Evolutionary conservation across 37 sponge, comb jelly and placozoan species (phyloP), one percentile per base, ranked within the genome.

Genomic region (Eunapius fragilis): DNA sequence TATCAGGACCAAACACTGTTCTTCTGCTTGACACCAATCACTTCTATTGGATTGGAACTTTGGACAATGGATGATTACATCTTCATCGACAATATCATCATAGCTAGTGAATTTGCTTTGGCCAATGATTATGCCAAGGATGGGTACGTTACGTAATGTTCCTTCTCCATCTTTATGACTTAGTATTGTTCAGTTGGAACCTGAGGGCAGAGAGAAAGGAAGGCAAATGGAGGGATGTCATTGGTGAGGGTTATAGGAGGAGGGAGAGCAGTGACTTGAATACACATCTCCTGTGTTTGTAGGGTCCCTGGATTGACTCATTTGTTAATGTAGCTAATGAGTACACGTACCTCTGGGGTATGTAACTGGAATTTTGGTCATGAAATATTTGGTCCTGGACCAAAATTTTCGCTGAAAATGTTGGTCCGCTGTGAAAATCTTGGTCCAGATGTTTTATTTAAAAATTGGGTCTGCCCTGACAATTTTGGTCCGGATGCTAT

Each of bases 51-150:
- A 13, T 82, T 99, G 68, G 99, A 99, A 79, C 86, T 99, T 71
- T 99, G 99, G 99, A 86, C 96, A 24, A 94, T 99, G 92, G 85
- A 80, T n/a, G 91, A 91, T 25, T 84, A 82, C 69, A 93, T 97
- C 38, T 81, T 80, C 79, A 92, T 97, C 79, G 99, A 99, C 76
- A 99, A 99, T 81, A 41, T 99, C 68, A 81, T 99, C 37, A 28
- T 99, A 74, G 90, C 96, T 58, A 88, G 91, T 49, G 92, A 91
- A 50, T 81, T 89, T 6, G 69, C 94, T 26, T 85, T 87, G 26
- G 99, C 96, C 77, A 91, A 90, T 26, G 77, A 92, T 72, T 92
- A 87, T 80, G 94, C 96, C 22, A 81, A n/a, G 19, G 94, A 93
- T 24, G 92, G 96, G 97, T 91, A 33, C 80, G 23, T 26, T 81